Percentiles rank a stretch among this genome's conserved stretches.
These are phyloP conservation scores for Piaya cayana DNA, from an alignment of 2,113 vertebrate genomes.

Conservation along the genomic window DNA sequence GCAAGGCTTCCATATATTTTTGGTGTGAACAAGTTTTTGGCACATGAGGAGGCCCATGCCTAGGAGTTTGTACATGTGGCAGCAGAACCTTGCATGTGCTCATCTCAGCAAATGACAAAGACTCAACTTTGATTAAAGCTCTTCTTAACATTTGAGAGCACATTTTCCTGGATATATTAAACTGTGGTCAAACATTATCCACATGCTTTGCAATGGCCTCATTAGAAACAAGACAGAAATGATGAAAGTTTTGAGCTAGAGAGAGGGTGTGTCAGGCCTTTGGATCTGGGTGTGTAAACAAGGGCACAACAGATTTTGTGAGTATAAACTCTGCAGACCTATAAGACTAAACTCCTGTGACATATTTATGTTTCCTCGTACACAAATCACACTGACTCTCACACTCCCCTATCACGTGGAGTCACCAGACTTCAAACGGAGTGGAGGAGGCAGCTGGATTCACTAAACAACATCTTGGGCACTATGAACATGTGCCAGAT, in stretches of 20 bases:
- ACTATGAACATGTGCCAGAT: constrained; percentile 71
- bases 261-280: constrained; percentile 58
- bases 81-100: background rate
- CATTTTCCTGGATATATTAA: constrained; percentile 52
- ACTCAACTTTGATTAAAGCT: constrained; percentile 51
- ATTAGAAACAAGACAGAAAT: constrained; percentile 38
- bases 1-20: background rate
- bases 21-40: background rate
- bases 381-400: constrained; percentile 76
- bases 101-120: background rate
- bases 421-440: constrained; percentile 67
- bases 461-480: constrained; percentile 72
- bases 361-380: constrained; percentile 76
- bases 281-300: constrained; percentile 72
- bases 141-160: constrained; percentile 33
- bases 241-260: constrained; percentile 47
- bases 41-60: background rate
- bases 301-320: constrained; percentile 68
- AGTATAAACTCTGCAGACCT: constrained; percentile 74
- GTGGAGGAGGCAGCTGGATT: constrained; percentile 71
- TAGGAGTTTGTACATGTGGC: constrained; percentile 17
- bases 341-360: constrained; percentile 76
- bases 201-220: constrained; percentile 42
- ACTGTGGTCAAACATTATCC: constrained; percentile 65
- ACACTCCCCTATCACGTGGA: constrained; percentile 73